Evolutionary conservation across 92 coral and sea anemone species (phyloP).

Genomic region (Phenganax marumi): DNA sequence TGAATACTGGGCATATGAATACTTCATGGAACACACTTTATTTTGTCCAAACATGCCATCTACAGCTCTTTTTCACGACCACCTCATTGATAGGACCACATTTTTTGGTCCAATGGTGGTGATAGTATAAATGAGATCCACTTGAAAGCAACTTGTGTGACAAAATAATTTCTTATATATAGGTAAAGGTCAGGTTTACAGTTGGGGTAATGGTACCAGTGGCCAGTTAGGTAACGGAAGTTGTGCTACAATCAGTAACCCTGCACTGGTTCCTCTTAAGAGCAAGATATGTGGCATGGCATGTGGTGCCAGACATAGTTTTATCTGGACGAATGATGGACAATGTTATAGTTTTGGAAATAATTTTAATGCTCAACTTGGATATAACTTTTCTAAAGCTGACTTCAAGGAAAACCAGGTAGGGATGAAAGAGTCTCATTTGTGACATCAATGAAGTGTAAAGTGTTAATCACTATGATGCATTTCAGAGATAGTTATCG

Average conservation of each 20-base stretch:
- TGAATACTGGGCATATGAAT: too few species aligned
- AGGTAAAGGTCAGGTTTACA: conserved; percentile 74
- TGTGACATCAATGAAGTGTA: background rate
- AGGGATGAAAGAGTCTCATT: background rate
- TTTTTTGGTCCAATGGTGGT: background rate
- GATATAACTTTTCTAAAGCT: conserved; percentile 92
- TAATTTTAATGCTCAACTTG: conserved; percentile 93
- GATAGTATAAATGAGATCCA: background rate
- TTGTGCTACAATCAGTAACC: conserved; percentile 65
- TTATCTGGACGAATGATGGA: conserved; percentile 93
- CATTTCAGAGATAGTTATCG: too few species aligned
- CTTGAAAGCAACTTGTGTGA: background rate
- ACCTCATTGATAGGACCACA: too few species aligned
- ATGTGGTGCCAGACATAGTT: conserved; percentile 95
- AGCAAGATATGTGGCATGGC: conserved; percentile 71
- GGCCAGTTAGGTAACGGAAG: conserved; percentile 90
- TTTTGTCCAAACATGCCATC: too few species aligned
- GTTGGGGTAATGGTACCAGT: conserved; percentile 99
- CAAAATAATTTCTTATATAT: background rate
- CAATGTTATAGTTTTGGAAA: conserved; percentile 94
- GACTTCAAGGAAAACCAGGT: conserved; percentile 99
- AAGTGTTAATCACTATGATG: too few species aligned
- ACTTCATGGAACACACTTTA: too few species aligned
- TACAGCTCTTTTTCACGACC: too few species aligned
- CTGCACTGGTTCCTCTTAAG: conserved; percentile 63